Evolutionary conservation across 2,113 vertebrate species (phyloP).

Genomic region (Amphiprion ocellaris): DNA sequence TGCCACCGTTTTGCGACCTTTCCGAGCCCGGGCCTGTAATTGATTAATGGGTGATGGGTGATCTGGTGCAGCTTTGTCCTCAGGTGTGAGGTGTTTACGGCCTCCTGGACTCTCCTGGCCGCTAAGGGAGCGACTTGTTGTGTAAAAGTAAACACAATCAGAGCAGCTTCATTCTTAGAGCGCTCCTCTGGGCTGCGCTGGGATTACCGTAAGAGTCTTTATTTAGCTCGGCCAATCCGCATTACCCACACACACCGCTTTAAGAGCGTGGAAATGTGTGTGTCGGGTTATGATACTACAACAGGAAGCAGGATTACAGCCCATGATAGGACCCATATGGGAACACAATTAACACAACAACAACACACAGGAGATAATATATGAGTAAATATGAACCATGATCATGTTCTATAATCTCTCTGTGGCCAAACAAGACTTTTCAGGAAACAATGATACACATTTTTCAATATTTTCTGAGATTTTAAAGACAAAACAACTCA

Average conservation of each 20-base stretch:
- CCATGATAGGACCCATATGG: slow-evolving; percentile 9
- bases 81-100: too few relatives aligned
- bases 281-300: slow-evolving; percentile 40
- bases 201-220: slow-evolving; percentile 82
- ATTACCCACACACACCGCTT: slow-evolving; percentile 56
- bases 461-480: too few relatives aligned
- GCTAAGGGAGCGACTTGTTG: too few relatives aligned
- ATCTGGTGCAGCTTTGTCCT: too few relatives aligned
- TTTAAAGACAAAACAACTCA: too few relatives aligned
- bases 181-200: slow-evolving; percentile 45
- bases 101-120: too few relatives aligned
- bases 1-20: too few relatives aligned
- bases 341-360: slow-evolving; percentile 14
- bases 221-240: slow-evolving; percentile 80
- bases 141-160: neutral
- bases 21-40: too few relatives aligned
- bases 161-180: slow-evolving; percentile 67
- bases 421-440: too few relatives aligned
- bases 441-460: too few relatives aligned
- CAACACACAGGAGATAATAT: too few relatives aligned
- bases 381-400: slow-evolving; percentile 4
- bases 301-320: slow-evolving; percentile 39
- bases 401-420: slow-evolving; percentile 42
- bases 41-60: too few relatives aligned
- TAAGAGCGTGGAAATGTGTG: slow-evolving; percentile 27